Conservation (phyloP, 1,140 invertebrate species). For the Ladona fulva region DNA sequence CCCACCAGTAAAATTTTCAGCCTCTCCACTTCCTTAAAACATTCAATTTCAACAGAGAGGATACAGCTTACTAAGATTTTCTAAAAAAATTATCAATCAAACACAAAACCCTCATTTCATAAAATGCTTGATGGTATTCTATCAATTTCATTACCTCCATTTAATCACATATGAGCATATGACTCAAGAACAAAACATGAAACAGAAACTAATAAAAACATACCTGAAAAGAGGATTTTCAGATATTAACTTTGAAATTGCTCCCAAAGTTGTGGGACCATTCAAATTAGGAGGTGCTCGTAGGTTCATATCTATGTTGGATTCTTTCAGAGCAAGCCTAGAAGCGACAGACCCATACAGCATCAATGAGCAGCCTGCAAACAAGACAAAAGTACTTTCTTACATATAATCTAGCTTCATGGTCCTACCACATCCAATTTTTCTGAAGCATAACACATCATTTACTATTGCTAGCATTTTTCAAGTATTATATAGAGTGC, state of each 20-base stretch:
- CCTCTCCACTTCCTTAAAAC: too few species aligned
- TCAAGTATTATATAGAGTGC: background rate
- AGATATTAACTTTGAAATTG: background rate
- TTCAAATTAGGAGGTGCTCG: background rate
- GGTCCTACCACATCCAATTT: background rate
- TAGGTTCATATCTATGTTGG: slow-evolving; percentile 5
- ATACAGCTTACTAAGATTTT: background rate
- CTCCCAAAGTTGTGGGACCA: background rate
- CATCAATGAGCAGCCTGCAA: background rate
- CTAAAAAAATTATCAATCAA: too few species aligned
- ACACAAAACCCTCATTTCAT: too few species aligned
- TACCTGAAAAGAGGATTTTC: background rate
- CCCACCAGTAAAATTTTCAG: too few species aligned
- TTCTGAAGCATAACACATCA: background rate
- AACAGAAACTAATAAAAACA: background rate
- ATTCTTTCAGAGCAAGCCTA: background rate
- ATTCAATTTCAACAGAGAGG: background rate
- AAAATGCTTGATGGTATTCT: too few species aligned
- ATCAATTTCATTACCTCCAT: too few species aligned
- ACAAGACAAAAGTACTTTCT: background rate
- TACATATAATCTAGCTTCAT: background rate
- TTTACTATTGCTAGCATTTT: background rate
- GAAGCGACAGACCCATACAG: background rate
- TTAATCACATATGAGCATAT: background rate
- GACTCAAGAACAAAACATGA: background rate